phyloP scores from a whole-genome alignment of 1,140 invertebrate genomes.

The Zeugodacus cucurbitae region DNA sequence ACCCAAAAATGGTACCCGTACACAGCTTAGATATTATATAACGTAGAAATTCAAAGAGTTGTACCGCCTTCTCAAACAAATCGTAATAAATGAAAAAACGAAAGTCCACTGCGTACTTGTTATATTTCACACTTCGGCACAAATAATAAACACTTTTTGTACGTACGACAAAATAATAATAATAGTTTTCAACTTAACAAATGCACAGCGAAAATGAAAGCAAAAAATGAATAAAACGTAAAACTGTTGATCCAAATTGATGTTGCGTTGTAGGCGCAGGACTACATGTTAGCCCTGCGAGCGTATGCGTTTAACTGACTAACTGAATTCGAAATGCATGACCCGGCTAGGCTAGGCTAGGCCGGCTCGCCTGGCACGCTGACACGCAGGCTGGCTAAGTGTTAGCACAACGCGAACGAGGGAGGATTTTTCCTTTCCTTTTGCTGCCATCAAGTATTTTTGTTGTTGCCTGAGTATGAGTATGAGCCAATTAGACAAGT shows the following conservation, averaged over 20 bases:
- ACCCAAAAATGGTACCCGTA: too few relatives aligned
- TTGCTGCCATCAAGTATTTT: neutral
- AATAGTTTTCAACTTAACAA: neutral
- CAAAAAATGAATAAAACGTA: neutral
- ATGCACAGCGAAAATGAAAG: neutral
- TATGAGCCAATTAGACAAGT: neutral
- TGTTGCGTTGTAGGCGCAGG: neutral
- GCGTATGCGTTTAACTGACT: slow-evolving; percentile 12
- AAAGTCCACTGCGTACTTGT: neutral
- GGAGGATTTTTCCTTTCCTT: neutral
- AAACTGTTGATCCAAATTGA: slow-evolving; percentile 18
- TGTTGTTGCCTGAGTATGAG: neutral
- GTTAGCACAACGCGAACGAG: neutral
- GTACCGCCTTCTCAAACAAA: neutral
- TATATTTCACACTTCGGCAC: neutral
- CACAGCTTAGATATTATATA: too few relatives aligned
- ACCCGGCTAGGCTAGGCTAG: neutral
- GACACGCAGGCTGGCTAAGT: neutral
- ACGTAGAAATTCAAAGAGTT: neutral
- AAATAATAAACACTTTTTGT: neutral
- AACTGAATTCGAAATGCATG: neutral
- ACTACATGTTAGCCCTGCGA: slow-evolving; percentile 34
- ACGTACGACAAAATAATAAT: neutral
- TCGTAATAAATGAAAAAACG: neutral
- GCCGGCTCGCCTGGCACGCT: neutral